Evolutionary conservation across 1,140 invertebrate species (phyloP).

Genomic region (Diprion similis): DNA sequence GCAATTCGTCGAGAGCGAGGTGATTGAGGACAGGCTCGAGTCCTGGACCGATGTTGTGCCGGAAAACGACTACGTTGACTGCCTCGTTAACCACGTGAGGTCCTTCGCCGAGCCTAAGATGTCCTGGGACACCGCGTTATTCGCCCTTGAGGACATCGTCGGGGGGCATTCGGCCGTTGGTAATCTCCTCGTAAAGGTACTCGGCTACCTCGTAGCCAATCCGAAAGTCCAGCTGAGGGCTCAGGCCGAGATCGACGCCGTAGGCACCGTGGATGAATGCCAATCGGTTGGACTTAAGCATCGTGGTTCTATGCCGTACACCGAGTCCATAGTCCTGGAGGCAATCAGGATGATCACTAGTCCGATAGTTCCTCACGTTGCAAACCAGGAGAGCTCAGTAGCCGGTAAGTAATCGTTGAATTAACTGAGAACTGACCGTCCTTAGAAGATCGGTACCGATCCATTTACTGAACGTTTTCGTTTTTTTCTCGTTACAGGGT

Average conservation of each 20-base stretch:
- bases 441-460: too few relatives aligned
- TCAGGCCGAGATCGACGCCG: conserved; percentile 72
- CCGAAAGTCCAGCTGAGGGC: conserved; percentile 71
- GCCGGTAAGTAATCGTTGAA: conserved; percentile 56
- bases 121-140: conserved; percentile 76
- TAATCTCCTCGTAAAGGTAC: conserved; percentile 79
- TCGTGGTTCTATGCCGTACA: conserved; percentile 76
- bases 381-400: conserved; percentile 77
- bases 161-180: conserved; percentile 88
- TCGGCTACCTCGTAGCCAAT: conserved; percentile 72
- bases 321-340: conserved; percentile 83
- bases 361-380: conserved; percentile 90
- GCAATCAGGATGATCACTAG: conserved; percentile 81
- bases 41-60: conserved; percentile 62
- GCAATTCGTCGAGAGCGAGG: conserved; percentile 75
- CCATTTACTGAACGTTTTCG: neutral
- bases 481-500: conserved; percentile 57
- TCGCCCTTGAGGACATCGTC: conserved; percentile 84
- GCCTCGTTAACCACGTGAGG: conserved; percentile 74
- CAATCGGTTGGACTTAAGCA: conserved; percentile 69
- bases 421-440: neutral
- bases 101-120: conserved; percentile 63
- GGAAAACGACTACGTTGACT: conserved; percentile 72
- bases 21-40: conserved; percentile 70
- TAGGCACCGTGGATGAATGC: conserved; percentile 62